Evolutionary conservation across 2,888 invertebrate genomes (phyloP), one percentile per base, ranked within the genome.

Genomic region (Odontocolon sp.): DNA sequence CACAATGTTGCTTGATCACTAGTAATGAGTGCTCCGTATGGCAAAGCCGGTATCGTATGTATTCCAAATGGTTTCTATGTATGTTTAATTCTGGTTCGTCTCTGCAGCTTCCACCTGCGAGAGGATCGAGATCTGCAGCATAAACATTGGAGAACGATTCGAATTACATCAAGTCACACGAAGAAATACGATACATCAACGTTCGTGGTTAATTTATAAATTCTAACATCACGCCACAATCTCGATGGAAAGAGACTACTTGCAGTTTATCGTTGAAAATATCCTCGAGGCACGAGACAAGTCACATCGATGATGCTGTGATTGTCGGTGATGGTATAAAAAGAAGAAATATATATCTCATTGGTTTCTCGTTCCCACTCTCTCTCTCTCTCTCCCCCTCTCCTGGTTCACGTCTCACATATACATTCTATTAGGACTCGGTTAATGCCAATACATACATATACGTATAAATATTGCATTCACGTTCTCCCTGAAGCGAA

Each of bases 1-100:
- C 21, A 70, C 54, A 64, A 66, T 36, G 38, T 31, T 64, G 33
- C 42, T 54, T 61, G 38, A 69, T 69, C 54, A 69, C 54, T 64
- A 47, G 38, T 36, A 50, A 38, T 73, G 59, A 47, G 40, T 31
- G 57, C 73, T 33, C 21, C 36, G 6, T 11, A 11, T 47, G 33
- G 26, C 18, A 11, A 21, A n/a, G 47, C 11, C 11, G 11, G 33
- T 47, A n/a, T 31, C 47, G 47, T 11, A 4, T 4, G 4, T 23
- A 26, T 47, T 47, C 2, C 16, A 6, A n/a, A 26, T 23, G 11
- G 23, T 45, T 45, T 3, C 21, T 18, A 21, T 45, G 45, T n/a
- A 21, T 45, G 18, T n/a, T 45, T 45, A 8, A 9, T 26, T 11
- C n/a, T 47, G 23, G 47, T 1, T 47, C n/a, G n/a, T 47, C 11